These are phyloP conservation scores for Yponomeuta sedellus DNA, from an alignment of 2,888 invertebrate species.

Conservation along the genomic window DNA sequence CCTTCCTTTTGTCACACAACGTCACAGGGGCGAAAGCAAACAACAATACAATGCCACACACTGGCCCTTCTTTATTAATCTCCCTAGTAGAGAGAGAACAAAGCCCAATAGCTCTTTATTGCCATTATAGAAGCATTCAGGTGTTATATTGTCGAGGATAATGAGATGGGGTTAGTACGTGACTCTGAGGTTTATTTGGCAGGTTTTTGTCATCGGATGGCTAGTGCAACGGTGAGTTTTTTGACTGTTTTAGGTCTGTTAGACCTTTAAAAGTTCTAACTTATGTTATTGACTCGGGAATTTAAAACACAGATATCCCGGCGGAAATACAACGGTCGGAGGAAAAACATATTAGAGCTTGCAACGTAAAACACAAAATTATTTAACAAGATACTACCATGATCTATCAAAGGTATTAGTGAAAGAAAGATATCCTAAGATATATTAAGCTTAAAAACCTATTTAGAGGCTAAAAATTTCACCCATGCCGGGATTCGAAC, in stretches of 20 bases:
- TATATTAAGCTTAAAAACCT: too few relatives aligned
- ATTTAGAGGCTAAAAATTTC: too few relatives aligned
- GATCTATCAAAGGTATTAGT: too few relatives aligned
- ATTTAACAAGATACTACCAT: too few relatives aligned
- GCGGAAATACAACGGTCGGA: too few relatives aligned
- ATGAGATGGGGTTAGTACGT: conserved; percentile 40
- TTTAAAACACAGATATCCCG: too few relatives aligned
- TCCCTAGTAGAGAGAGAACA: conserved; percentile 64
- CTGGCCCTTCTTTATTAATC: conserved; percentile 68
- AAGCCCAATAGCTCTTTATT: conserved; percentile 66
- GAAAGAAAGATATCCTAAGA: too few relatives aligned
- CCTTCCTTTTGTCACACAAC: neutral
- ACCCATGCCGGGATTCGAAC: too few relatives aligned
- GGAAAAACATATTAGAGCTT: too few relatives aligned
- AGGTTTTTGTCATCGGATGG: neutral
- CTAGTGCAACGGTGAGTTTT: neutral
- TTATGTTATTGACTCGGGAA: too few relatives aligned
- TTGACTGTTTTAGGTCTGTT: neutral
- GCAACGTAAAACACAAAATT: too few relatives aligned
- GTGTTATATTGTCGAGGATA: conserved; percentile 65
- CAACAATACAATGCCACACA: conserved; percentile 31
- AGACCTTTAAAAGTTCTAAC: too few relatives aligned
- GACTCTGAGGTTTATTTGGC: conserved; percentile 8
- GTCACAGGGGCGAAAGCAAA: neutral
- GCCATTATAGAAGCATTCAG: conserved; percentile 60